Evolutionary conservation across 2,888 invertebrate species (phyloP).

Genomic region (Hirtodrosophila duncani): DNA sequence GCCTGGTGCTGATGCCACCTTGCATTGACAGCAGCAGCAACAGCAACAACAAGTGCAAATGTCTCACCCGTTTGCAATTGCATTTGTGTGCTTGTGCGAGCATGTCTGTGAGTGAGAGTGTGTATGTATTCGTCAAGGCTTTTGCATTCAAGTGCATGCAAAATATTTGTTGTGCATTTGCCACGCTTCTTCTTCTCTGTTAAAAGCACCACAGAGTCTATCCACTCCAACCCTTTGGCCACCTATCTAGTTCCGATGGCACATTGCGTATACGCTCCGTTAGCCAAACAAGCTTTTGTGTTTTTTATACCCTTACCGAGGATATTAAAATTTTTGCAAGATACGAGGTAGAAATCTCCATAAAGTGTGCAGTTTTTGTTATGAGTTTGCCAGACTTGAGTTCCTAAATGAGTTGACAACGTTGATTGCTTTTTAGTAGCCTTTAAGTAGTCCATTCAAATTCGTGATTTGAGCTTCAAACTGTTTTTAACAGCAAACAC

Average conservation of each 20-base stretch:
- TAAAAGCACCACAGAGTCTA: neutral
- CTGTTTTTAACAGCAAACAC: too few relatives aligned
- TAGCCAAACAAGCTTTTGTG: constrained; percentile 30
- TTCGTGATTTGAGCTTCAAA: too few relatives aligned
- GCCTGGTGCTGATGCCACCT: neutral
- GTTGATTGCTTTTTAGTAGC: too few relatives aligned
- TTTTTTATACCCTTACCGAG: neutral
- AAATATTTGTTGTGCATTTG: constrained; percentile 65
- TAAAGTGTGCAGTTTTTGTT: too few relatives aligned
- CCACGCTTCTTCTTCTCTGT: constrained; percentile 27
- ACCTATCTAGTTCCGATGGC: constrained; percentile 24
- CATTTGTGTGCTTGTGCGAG: constrained; percentile 4
- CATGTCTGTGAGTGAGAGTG: constrained; percentile 12
- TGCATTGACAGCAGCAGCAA: constrained; percentile 11
- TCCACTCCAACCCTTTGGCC: constrained; percentile 2
- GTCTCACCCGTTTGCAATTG: constrained; percentile 21
- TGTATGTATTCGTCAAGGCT: constrained; percentile 17
- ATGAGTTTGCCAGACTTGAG: too few relatives aligned
- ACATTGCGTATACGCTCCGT: constrained; percentile 46
- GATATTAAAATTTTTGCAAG: too few relatives aligned
- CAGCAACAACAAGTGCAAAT: constrained; percentile 51
- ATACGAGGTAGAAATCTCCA: too few relatives aligned
- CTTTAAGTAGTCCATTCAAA: too few relatives aligned
- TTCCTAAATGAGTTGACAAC: too few relatives aligned
- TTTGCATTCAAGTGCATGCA: constrained; percentile 47